Evolutionary conservation across 37 sponge, comb jelly and placozoan species (phyloP).

Genomic region (Crambe crambe): DNA sequence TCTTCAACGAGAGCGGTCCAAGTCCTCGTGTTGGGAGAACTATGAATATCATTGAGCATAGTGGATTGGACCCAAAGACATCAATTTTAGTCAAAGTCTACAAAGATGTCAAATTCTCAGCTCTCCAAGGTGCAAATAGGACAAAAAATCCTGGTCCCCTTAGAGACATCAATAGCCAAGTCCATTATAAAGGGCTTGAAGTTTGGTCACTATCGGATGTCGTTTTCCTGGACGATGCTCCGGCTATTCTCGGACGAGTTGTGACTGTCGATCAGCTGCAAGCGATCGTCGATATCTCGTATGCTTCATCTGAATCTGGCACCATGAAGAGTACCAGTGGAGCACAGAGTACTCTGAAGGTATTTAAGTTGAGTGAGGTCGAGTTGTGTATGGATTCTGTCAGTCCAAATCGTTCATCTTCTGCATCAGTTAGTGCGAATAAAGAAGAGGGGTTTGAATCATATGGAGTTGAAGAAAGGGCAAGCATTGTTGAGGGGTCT

Average conservation of each 20-base stretch:
- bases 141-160: not conserved
- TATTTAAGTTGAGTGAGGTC: conserved; percentile 51
- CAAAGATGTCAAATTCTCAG: not conserved
- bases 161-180: not conserved
- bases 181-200: conserved; percentile 27
- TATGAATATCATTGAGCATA: conserved; percentile 47
- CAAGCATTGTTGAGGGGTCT: too few species aligned
- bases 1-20: conserved; percentile 33
- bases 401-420: not conserved
- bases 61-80: conserved; percentile 40
- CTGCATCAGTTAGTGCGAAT: not conserved
- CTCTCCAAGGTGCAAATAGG: not conserved
- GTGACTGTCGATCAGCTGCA: conserved; percentile 70
- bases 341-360: conserved; percentile 41
- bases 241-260: conserved; percentile 61
- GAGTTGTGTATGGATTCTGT: conserved; percentile 25
- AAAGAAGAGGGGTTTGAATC: too few species aligned
- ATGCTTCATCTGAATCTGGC: conserved; percentile 8
- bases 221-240: conserved; percentile 71
- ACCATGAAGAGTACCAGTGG: not conserved
- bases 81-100: conserved; percentile 47
- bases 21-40: conserved; percentile 64
- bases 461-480: too few species aligned
- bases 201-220: conserved; percentile 66
- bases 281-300: conserved; percentile 62